These are phyloP conservation scores for Podiceps cristatus DNA, from an alignment of 2,113 vertebrate species.

Conservation along the genomic window DNA sequence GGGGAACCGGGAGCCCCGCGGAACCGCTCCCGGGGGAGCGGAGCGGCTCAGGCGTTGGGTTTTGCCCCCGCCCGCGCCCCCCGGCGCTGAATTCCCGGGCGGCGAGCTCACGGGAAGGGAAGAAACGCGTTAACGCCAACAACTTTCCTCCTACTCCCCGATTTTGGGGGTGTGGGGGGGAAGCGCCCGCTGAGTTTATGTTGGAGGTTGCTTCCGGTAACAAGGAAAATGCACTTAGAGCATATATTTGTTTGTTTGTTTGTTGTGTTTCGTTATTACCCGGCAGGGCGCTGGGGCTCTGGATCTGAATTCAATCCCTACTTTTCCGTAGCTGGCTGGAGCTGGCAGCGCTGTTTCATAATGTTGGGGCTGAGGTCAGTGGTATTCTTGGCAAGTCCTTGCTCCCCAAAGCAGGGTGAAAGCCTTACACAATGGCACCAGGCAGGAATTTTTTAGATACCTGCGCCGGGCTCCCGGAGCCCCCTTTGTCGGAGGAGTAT, in stretches of 20 bases:
- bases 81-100: neutral
- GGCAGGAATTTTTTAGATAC: conserved; percentile 38
- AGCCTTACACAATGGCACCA: neutral
- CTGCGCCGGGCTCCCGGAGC: neutral
- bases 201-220: neutral
- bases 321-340: neutral
- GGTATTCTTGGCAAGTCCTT: conserved; percentile 29
- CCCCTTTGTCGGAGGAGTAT: neutral
- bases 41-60: no score
- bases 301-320: neutral
- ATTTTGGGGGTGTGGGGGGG: neutral
- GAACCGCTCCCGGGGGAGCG: no score
- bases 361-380: conserved; percentile 50
- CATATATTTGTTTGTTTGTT: neutral
- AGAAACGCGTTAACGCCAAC: neutral
- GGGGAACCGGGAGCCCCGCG: no score
- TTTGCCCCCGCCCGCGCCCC: no score
- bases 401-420: neutral
- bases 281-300: neutral
- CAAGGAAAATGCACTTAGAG: neutral
- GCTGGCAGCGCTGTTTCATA: conserved; percentile 56
- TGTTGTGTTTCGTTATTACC: neutral
- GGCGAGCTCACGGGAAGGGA: neutral
- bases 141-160: neutral
- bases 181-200: neutral